Evolutionary conservation across 23 tunicate genomes (phyloP), one percentile per base, ranked within the genome.

Genomic region (Halocynthia aurantium): DNA sequence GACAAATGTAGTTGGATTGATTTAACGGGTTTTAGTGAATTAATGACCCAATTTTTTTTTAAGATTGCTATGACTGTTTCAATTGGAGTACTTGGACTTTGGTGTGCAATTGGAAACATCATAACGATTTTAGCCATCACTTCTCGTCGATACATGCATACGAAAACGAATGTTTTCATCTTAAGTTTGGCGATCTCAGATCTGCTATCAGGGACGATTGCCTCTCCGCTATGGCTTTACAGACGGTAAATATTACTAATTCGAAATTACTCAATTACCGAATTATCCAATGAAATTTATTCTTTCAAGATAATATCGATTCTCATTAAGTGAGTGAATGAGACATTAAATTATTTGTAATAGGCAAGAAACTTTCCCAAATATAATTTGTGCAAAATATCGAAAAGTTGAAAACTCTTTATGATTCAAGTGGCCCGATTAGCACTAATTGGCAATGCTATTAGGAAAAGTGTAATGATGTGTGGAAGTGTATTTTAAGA

Each of bases 161-260:
- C 78, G 31, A 74, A 74, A 54, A 74, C 78, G 6, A 74, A 74
- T 54, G 56, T 74, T 8, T 74, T 74, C 63, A 54, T 74, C 13
- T 74, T 74, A n/a, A 74, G 78, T 56, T 49, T 74, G 56, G 78
- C 78, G 31, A 52, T 74, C 17, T 74, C 78, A 5, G 78, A 74
- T n/a, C 71, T 74, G 31, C 9, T 74, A 0, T 74, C 78, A n/a
- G 78, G 66, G 13, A n/a, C 56, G 22, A 74, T 74, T 52, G 78
- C 78, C 5, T 74, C 78, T 8, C 78, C 78, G 8, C 6, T 74
- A 8, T 74, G 78, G 78, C 31, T 74, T 5, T 74, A 74, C 31
- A 74, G 78, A 49, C 55, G 78, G 78, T 74, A 31, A 31, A 31
- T 31, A 31, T 31, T 31, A 31, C 44, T 31, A 31, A 31, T 31